These are phyloP conservation scores for Karalla daura DNA, from an alignment of 2,797 vertebrate species.

Conservation along the genomic window DNA sequence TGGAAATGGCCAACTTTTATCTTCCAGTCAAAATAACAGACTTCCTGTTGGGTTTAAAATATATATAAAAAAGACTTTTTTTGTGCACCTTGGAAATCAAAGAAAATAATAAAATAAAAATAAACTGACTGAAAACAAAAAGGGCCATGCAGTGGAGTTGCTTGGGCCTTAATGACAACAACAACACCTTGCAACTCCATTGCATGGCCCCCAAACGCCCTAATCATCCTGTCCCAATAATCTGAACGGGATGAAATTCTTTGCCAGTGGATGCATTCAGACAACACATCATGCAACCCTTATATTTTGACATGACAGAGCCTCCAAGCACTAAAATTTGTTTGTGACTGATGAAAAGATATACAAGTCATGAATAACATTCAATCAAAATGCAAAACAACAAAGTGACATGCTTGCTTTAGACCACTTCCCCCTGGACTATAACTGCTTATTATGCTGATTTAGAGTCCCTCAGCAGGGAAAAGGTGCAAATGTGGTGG, in stretches of 20 bases:
- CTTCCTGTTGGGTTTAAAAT: no score
- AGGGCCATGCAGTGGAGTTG: no score
- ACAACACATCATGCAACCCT: background rate
- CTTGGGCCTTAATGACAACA: no score
- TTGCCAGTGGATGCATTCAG: background rate
- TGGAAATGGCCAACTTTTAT: no score
- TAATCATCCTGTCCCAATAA: no score
- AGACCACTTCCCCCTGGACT: background rate
- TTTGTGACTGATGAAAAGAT: constrained; percentile 12
- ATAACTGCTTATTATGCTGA: constrained; percentile 10
- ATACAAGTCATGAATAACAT: background rate
- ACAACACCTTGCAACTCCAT: no score
- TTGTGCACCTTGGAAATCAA: no score
- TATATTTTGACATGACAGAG: background rate
- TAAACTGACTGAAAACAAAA: no score
- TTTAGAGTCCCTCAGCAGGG: background rate
- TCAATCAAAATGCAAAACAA: constrained; percentile 51
- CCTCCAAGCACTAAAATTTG: background rate
- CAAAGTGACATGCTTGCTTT: constrained; percentile 4
- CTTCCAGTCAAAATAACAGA: no score
- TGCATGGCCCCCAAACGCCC: no score
- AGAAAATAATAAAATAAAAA: no score
- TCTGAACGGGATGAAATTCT: background rate
- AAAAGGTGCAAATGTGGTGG: background rate
- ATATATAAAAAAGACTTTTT: no score